These are phyloP conservation scores for Hypsopygia costalis DNA, from an alignment of 2,888 invertebrate genomes.

Conservation along the genomic window DNA sequence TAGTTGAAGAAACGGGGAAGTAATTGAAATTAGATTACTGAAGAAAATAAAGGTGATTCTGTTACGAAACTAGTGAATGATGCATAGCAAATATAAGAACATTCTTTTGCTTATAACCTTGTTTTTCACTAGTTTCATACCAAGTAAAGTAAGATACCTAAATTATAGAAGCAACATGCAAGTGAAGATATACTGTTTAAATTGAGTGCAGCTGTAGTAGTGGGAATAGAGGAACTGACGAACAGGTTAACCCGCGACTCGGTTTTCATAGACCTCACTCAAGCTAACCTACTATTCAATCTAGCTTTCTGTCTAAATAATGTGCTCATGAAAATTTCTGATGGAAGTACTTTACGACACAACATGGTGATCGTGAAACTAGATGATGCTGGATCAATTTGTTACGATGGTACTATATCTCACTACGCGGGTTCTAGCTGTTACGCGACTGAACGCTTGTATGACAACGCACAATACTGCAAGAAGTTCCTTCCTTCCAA, in stretches of 20 bases:
- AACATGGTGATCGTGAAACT: conserved; percentile 71
- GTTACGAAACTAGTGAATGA: conserved; percentile 36
- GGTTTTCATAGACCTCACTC: conserved; percentile 65
- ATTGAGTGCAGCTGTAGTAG: conserved; percentile 67
- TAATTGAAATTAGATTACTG: conserved; percentile 57
- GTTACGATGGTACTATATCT: conserved; percentile 71
- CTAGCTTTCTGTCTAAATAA: conserved; percentile 72
- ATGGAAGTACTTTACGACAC: conserved; percentile 67
- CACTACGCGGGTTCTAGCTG: conserved; percentile 74
- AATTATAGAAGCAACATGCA: conserved; percentile 76
- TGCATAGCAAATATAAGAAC: too few relatives aligned
- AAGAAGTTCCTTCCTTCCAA: conserved; percentile 35
- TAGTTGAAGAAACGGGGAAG: conserved; percentile 50
- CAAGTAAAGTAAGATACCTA: conserved; percentile 48
- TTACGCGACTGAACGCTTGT: conserved; percentile 74
- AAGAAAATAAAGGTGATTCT: conserved; percentile 57
- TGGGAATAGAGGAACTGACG: conserved; percentile 62
- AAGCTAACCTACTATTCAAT: conserved; percentile 73
- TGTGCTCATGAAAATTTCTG: conserved; percentile 69
- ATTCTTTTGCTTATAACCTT: too few relatives aligned
- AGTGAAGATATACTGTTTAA: conserved; percentile 68
- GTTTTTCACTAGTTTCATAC: conserved; percentile 49
- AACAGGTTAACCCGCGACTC: conserved; percentile 61
- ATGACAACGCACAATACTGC: conserved; percentile 69
- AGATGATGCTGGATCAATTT: conserved; percentile 68